Evolutionary conservation across 2,113 vertebrate genomes (phyloP).

Genomic region (Mormyrus iriodes): DNA sequence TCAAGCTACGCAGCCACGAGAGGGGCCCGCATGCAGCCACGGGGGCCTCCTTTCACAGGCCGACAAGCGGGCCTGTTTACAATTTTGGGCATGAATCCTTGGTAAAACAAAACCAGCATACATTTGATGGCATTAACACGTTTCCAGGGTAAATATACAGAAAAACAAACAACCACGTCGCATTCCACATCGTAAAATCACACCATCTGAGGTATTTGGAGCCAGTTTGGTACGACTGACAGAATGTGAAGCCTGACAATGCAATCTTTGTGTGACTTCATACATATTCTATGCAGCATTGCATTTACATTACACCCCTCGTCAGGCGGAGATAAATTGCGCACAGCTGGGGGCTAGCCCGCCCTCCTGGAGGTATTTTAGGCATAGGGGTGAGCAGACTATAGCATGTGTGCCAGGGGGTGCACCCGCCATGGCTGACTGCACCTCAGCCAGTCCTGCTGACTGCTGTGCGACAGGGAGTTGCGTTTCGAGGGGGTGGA

Average conservation of each 20-base stretch:
- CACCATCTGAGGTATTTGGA: not conserved
- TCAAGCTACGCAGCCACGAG: not conserved
- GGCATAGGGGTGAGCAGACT: not conserved
- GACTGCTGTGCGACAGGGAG: not conserved
- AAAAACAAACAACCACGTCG: slow-evolving; percentile 45
- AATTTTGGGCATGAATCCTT: not conserved
- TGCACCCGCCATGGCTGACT: not conserved
- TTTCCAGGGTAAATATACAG: slow-evolving; percentile 41
- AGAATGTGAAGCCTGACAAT: not conserved
- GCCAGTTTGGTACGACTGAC: not conserved
- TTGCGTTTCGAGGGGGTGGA: too few species aligned
- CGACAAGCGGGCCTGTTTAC: not conserved
- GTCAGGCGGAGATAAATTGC: not conserved
- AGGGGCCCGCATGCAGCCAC: not conserved
- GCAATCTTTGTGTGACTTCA: not conserved
- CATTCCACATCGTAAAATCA: not conserved
- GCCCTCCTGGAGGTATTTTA: not conserved
- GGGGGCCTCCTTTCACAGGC: not conserved
- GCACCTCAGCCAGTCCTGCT: not conserved
- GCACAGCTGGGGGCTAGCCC: not conserved
- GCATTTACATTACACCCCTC: not conserved
- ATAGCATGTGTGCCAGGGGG: too few species aligned
- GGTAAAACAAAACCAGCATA: not conserved
- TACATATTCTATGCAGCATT: not conserved
- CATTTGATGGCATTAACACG: not conserved